Base-by-base conservation (phyloP, 2,113 vertebrate genomes). In the Eurystomus gularis region DNA sequence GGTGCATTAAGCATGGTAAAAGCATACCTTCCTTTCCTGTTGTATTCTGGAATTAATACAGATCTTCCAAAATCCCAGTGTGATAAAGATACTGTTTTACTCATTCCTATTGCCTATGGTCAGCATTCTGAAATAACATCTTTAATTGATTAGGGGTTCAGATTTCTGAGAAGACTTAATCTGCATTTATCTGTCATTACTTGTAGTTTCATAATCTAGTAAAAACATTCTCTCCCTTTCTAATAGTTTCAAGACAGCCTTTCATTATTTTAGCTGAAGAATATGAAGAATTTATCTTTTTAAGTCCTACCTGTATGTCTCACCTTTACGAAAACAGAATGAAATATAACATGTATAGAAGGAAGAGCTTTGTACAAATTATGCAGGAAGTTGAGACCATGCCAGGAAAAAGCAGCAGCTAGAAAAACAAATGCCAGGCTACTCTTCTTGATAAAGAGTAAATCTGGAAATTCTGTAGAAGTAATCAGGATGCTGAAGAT, bases 21-120 rank as follows among this genome's bases (percentile, higher is more conserved):
- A 77, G 39, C 37, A 86, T 51, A 49, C 17, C 9, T 65, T 21
- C 80, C 24, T 86, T 75, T 94, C 57, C 72, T 95, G 23, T 54
- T 96, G 44, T 44, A n/a, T 42, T 92, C 92, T 86, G 86, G 82
- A 96, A 97, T 46, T 37, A 82, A 94, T 64, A 79, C 13, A 24
- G 44, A 77, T 49, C 25, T 91, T 82, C 44, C 55, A 44, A 88
- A 97, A 65, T 46, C 28, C 37, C 62, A 72, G 0, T 72, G 62
- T n/a, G 48, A 84, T 75, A 72, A 90, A 77, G 84, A 70, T 12
- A 55, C 25, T 57, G 58, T 73, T 62, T 82, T 84, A 48, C 52
- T 94, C 11, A 3, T 72, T 62, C 69, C 64, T 77, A 13, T 61
- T 65, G 70, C 46, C 33, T 44, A 21, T 62, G 40, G 79, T 86